Conservation (phyloP, 2,888 invertebrate genomes). For the Lordiphosa fenestrarum region DNA sequence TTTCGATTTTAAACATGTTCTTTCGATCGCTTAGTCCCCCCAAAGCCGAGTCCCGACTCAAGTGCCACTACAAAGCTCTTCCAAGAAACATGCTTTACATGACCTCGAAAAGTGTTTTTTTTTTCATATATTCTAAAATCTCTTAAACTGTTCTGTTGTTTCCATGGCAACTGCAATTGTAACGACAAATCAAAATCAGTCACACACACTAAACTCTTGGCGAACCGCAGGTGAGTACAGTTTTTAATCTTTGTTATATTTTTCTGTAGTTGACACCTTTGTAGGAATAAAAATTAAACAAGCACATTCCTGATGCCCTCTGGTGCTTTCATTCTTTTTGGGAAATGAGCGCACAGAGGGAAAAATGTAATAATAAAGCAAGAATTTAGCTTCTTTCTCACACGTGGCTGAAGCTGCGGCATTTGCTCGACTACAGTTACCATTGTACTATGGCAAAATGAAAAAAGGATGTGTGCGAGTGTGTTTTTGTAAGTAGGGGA, state of each 20-base stretch:
- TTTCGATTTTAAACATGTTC: too few relatives aligned
- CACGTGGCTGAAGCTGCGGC: slow-evolving; percentile 56
- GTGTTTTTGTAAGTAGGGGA: not conserved
- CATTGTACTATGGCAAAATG: slow-evolving; percentile 24
- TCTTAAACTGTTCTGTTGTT: not conserved
- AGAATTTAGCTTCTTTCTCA: slow-evolving; percentile 43
- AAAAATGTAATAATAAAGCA: slow-evolving; percentile 42
- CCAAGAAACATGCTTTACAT: too few relatives aligned
- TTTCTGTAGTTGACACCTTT: slow-evolving; percentile 14
- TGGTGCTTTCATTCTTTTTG: not conserved
- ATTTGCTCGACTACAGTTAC: slow-evolving; percentile 48
- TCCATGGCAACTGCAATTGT: not conserved
- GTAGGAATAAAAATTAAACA: slow-evolving; percentile 21
- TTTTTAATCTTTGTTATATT: slow-evolving; percentile 18
- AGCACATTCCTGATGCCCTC: slow-evolving; percentile 7
- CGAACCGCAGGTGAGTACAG: slow-evolving; percentile 8
- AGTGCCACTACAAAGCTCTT: too few relatives aligned
- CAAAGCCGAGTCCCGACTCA: too few relatives aligned
- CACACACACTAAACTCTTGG: slow-evolving; percentile 4
- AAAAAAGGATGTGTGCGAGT: not conserved
- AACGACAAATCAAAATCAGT: slow-evolving; percentile 8
- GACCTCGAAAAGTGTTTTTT: too few relatives aligned
- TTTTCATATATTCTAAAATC: too few relatives aligned
- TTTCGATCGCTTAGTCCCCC: too few relatives aligned
- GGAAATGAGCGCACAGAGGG: slow-evolving; percentile 15